These are phyloP conservation scores for Cephonodes hylas DNA, from an alignment of 2,888 invertebrate species.

Conservation along the genomic window DNA sequence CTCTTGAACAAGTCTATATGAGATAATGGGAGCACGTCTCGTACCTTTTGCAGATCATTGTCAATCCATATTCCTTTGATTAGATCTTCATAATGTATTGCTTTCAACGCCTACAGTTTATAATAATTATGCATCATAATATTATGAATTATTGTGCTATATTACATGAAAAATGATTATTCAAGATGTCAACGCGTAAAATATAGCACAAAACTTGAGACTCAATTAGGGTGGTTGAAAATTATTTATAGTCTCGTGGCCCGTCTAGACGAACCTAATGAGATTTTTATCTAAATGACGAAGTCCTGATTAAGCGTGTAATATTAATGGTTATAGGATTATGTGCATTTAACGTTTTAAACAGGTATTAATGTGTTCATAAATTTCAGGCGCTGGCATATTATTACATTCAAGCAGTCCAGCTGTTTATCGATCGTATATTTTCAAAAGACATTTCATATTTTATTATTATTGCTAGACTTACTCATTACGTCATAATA, in stretches of 20 bases:
- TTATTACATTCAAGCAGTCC: too few relatives aligned
- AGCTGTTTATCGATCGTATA: too few relatives aligned
- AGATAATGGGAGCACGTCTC: neutral
- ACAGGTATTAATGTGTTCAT: neutral
- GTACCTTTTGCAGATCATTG: neutral
- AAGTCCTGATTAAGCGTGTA: slow-evolving; percentile 1
- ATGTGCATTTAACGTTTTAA: neutral
- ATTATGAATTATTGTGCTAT: neutral
- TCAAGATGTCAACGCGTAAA: neutral
- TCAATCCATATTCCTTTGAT: neutral
- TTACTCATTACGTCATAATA: too few relatives aligned
- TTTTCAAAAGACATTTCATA: too few relatives aligned
- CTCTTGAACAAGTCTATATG: neutral
- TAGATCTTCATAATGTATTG: neutral
- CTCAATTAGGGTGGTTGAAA: neutral
- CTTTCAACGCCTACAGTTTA: neutral
- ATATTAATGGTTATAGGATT: neutral
- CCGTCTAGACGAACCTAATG: slow-evolving; percentile 1
- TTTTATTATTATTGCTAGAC: too few relatives aligned
- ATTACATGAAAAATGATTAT: neutral
- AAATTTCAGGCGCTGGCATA: neutral
- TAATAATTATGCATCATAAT: too few relatives aligned
- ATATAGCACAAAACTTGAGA: neutral
- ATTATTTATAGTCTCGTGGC: neutral
- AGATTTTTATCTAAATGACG: neutral